Evolutionary conservation across 1,140 invertebrate species (phyloP).

Genomic region (Danaus melanippus): DNA sequence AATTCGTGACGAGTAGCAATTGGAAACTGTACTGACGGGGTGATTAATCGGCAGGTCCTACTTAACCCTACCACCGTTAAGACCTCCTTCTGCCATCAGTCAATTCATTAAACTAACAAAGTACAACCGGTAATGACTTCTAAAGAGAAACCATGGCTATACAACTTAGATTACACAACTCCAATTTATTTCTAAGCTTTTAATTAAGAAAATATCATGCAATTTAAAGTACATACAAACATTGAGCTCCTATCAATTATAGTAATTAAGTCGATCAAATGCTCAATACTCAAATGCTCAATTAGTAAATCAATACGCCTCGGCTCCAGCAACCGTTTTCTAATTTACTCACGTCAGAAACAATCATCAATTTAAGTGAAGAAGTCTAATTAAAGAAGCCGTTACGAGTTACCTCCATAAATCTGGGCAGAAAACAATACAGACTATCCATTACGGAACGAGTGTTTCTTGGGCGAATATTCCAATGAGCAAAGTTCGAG

Average conservation of each 20-base stretch:
- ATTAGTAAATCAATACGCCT: background rate
- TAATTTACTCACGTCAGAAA: conserved; percentile 59
- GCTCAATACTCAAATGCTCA: no score
- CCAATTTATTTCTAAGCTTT: conserved; percentile 10
- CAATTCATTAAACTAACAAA: conserved; percentile 70
- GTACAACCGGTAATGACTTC: conserved; percentile 63
- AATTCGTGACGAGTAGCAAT: conserved; percentile 64
- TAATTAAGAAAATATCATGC: no score
- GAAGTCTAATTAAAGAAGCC: conserved; percentile 70
- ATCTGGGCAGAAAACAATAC: conserved; percentile 65
- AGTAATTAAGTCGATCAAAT: conserved; percentile 6
- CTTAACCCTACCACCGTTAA: conserved; percentile 65
- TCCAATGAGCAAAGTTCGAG: conserved; percentile 60
- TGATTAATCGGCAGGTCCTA: conserved; percentile 65
- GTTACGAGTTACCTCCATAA: conserved; percentile 71
- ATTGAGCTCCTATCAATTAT: conserved; percentile 2
- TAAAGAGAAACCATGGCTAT: conserved; percentile 40
- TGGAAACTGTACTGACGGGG: conserved; percentile 63
- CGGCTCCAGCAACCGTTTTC: conserved; percentile 32
- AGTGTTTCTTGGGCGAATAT: conserved; percentile 61
- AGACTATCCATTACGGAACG: conserved; percentile 59
- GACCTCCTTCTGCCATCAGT: conserved; percentile 60
- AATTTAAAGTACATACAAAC: conserved; percentile 3
- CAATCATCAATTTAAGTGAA: conserved; percentile 70
- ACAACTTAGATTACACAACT: conserved; percentile 27